Base-by-base conservation (phyloP, 1,140 invertebrate species). In the Sitodiplosis mosellana region DNA sequence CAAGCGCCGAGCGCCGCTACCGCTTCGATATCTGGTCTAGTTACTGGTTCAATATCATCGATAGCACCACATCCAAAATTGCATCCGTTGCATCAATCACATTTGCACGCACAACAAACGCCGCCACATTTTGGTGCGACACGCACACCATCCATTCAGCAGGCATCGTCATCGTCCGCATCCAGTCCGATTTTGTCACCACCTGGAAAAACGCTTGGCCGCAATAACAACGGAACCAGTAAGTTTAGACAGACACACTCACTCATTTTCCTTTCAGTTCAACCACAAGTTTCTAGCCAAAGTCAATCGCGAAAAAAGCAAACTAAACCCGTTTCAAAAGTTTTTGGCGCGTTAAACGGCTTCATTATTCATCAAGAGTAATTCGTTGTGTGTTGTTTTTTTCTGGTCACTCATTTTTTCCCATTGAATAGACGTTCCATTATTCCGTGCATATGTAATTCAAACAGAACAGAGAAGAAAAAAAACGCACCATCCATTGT, bases 181-280 rank as follows among this genome's bases (percentile, higher is more conserved):
- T 63, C 63, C 44, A 64, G 54, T 51, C 61, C 61, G 18, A 60
- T 64, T 18, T 43, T 64, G n/a, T 62, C 59, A 55, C 61, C 61
- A 33, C 59, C 61, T 40, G 61, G 61, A 49, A 67, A 67, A 48
- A 65, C 66, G 14, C 56, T 65, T 22, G 64, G 65, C 41, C 56
- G 64, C 40, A 67, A 67, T 55, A 59, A 60, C 6, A 67, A 67
- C 53, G 65, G 64, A 18, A 67, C 65, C 56, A 59, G 65, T 67
- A 50, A 66, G 64, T 66, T 37, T 1, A 38, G 12, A 46, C 4
- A 15, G 19, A 15, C 49, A n/a, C 10, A 19, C n/a, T 17, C 7
- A 10, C 8, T 45, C 5, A 4, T 6, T 4, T 5, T 38, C 3
- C 17, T 38, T 38, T 38, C 17, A 12, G 3, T 6, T 3, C 17